Percentiles rank a stretch among this genome's conserved stretches.
Evolutionary conservation across 2,113 vertebrate genomes (phyloP).

Genomic region (Lucifuga dentata): DNA sequence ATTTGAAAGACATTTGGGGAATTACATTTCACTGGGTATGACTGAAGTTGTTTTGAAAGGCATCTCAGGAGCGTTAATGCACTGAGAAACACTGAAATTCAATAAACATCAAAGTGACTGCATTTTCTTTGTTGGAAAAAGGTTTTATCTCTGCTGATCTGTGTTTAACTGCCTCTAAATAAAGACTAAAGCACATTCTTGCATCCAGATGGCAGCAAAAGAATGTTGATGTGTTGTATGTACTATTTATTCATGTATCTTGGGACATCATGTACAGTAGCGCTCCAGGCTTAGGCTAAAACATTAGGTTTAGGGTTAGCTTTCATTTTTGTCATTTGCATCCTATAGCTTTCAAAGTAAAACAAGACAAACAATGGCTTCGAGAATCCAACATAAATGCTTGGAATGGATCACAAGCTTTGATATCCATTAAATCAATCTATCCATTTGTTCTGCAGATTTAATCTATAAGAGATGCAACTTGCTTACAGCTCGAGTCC

Average conservation of each 20-base stretch:
- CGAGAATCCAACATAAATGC: too few relatives aligned
- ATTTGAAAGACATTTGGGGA: slow-evolving; percentile 47
- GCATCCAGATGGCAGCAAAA: slow-evolving; percentile 3
- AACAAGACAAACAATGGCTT: too few relatives aligned
- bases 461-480: too few relatives aligned
- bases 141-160: slow-evolving; percentile 28
- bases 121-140: slow-evolving; percentile 1
- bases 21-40: slow-evolving; percentile 9
- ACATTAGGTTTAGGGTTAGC: too few relatives aligned
- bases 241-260: slow-evolving; percentile 20
- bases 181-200: slow-evolving; percentile 7
- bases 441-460: too few relatives aligned
- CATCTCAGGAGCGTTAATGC: slow-evolving; percentile 24
- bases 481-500: too few relatives aligned
- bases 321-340: too few relatives aligned
- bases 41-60: slow-evolving; percentile 39
- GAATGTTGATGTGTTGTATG: slow-evolving; percentile 31
- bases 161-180: slow-evolving; percentile 8
- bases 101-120: slow-evolving; percentile 39
- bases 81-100: slow-evolving; percentile 30
- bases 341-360: too few relatives aligned
- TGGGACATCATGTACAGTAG: slow-evolving; percentile 61
- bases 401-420: too few relatives aligned
- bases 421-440: too few relatives aligned
- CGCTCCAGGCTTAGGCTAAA: too few relatives aligned